Base-by-base conservation (phyloP, 1,140 invertebrate genomes). In the Drosophila nigromelanica region DNA sequence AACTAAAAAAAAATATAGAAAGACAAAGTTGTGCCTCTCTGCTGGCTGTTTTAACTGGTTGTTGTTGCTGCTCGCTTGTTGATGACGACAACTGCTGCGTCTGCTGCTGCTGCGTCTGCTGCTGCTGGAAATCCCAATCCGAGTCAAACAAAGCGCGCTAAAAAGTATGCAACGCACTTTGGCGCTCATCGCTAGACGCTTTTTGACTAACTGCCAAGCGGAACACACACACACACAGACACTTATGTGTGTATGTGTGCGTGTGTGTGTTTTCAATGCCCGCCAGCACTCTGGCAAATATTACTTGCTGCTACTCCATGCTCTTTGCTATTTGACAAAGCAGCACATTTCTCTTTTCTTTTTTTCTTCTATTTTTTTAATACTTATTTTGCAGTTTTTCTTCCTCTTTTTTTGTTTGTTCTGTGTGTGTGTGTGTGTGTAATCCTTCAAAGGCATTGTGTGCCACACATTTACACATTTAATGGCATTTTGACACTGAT, bases 121-220 rank as follows among this genome's bases (percentile, higher is more conserved):
- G 51, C 69, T 56, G 73, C 67, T 74, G 78, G 83, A 83, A 82
- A 83, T 83, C 72, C 80, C 80, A 75, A 81, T 85, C 47, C 78
- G 70, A 80, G 81, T 75, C 80, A 81, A 89, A 86, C 82, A 86
- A 86, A 87, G 82, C 83, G 72, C 86, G 78, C 78, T 82, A 75
- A 87, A 87, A 86, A 87, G 82, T 78, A 76, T 89, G 82, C 83
- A 83, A 87, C 82, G 83, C 82, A 87, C 82, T 87, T 87, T 89
- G 73, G 63, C 52, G 63, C 70, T 77, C 70, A 63, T 30, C 81
- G 74, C 64, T 50, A 77, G 79, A 70, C 69, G 55, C 74, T 73
- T 83, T 71, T 79, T 79, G 74, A 78, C 79, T 74, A 76, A 78
- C 79, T 85, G 73, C 74, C 77, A 86, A 64, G 47, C 67, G 45